A percentile compares a stretch with the other conserved stretches of the same genome.
These are phyloP conservation scores for Pinctada fucata DNA, from an alignment of 2,888 invertebrate genomes.

Conservation along the genomic window DNA sequence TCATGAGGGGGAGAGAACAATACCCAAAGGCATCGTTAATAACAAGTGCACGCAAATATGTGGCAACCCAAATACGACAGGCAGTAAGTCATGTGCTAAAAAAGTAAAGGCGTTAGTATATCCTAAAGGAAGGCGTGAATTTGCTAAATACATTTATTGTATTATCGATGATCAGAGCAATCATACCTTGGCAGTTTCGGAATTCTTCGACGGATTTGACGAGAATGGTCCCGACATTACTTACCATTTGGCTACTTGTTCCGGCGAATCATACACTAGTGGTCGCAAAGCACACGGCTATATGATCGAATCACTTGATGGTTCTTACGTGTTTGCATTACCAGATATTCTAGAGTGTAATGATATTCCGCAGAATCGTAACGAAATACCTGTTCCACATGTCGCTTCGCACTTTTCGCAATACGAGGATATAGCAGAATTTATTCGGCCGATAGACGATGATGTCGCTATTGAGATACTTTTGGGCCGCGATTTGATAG, in stretches of 20 bases:
- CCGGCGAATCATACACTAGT: too few species aligned
- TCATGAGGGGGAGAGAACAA: conserved; percentile 10
- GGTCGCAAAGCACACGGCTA: too few species aligned
- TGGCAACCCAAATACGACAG: conserved; percentile 3
- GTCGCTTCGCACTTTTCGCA: not conserved
- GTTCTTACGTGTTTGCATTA: too few species aligned
- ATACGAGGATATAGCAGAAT: not conserved
- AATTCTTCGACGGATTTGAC: conserved; percentile 12
- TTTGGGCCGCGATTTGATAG: too few species aligned
- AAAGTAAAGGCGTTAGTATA: conserved; percentile 10
- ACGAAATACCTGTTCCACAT: conserved; percentile 14
- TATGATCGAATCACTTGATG: too few species aligned
- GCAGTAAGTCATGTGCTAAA: conserved; percentile 22
- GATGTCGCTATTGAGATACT: too few species aligned
- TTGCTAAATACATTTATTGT: conserved; percentile 14
- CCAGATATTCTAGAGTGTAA: too few species aligned
- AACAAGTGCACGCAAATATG: conserved; percentile 13
- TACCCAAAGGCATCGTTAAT: not conserved
- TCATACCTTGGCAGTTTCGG: conserved; percentile 7
- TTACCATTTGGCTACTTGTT: conserved; percentile 11
- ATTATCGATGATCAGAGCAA: conserved; percentile 24
- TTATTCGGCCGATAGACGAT: conserved; percentile 9
- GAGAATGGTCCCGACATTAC: conserved; percentile 20
- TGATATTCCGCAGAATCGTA: conserved; percentile 20
- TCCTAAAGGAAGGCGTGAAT: conserved; percentile 1